Percentiles rank a stretch among this genome's conserved stretches.
These are phyloP conservation scores for Nysson spinosus DNA, from an alignment of 2,888 invertebrate species.

Conservation along the genomic window DNA sequence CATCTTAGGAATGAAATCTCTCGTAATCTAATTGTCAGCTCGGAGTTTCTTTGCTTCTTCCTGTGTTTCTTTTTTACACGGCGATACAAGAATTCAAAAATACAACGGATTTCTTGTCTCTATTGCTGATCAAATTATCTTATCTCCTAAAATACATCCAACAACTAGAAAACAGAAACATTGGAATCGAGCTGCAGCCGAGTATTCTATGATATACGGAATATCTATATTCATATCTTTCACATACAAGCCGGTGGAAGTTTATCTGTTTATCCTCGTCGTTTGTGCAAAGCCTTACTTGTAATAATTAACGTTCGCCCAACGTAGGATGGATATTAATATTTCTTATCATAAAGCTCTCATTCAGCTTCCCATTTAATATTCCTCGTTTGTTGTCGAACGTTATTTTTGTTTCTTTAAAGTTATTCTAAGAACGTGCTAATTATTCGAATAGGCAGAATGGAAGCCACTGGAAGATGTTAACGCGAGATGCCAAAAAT, in stretches of 20 bases:
- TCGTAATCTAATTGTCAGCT: no score
- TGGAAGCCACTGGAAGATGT: slow-evolving; percentile 38
- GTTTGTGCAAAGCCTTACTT: slow-evolving; percentile 5
- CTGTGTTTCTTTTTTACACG: slow-evolving; percentile 32
- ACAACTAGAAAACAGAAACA: slow-evolving; percentile 68
- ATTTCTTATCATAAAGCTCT: no score
- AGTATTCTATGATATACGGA: slow-evolving; percentile 14
- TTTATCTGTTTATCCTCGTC: no score
- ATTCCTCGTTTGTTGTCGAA: no score
- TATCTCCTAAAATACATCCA: slow-evolving; percentile 63
- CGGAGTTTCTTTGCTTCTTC: background rate
- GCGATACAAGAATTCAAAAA: slow-evolving; percentile 50
- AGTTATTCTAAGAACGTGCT: no score
- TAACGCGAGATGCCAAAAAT: slow-evolving; percentile 13
- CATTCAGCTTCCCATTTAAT: no score
- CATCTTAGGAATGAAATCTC: slow-evolving; percentile 16
- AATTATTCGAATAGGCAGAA: slow-evolving; percentile 17
- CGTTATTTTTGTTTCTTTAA: background rate
- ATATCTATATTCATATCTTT: background rate
- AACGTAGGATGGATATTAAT: no score
- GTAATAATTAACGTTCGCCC: no score
- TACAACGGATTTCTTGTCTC: slow-evolving; percentile 64
- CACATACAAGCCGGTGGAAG: background rate
- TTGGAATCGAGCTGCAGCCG: slow-evolving; percentile 62
- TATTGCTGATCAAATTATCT: slow-evolving; percentile 61